Conservation (phyloP, 1,140 invertebrate species). For the Lysiphlebus fabarum region DNA sequence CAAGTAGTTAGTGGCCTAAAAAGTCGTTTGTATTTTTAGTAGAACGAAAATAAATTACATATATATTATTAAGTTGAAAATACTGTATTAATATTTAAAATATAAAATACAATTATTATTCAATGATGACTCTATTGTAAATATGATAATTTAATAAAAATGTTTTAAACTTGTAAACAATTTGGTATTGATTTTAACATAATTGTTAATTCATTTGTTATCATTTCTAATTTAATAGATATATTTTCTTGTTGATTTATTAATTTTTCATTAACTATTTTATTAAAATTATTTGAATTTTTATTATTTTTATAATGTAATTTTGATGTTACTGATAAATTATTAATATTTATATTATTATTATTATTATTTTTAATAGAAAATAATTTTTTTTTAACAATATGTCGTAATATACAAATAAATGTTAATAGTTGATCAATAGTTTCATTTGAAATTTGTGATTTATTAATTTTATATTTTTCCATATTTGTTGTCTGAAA, state of each 20-base stretch:
- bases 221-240: constrained; percentile 24
- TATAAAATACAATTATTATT: constrained; percentile 34
- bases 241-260: constrained; percentile 21
- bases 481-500: constrained; percentile 37
- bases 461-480: constrained; percentile 28
- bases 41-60: constrained; percentile 38
- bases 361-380: constrained; percentile 9
- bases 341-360: constrained; percentile 2
- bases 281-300: constrained; percentile 27
- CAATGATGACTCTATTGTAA: constrained; percentile 37
- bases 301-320: constrained; percentile 24
- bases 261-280: constrained; percentile 28
- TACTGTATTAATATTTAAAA: constrained; percentile 30
- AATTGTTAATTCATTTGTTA: constrained; percentile 32
- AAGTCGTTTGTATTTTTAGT: constrained; percentile 52
- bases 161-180: constrained; percentile 44
- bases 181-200: constrained; percentile 37
- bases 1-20: constrained; percentile 45
- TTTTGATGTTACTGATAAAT: constrained; percentile 30
- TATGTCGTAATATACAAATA: constrained; percentile 30
- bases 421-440: constrained; percentile 37
- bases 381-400: constrained; percentile 31
- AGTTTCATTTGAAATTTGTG: constrained; percentile 12
- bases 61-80: constrained; percentile 42
- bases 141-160: constrained; percentile 48